phyloP scores from a whole-genome alignment of 2,888 invertebrate species.

The Bombylius major region DNA sequence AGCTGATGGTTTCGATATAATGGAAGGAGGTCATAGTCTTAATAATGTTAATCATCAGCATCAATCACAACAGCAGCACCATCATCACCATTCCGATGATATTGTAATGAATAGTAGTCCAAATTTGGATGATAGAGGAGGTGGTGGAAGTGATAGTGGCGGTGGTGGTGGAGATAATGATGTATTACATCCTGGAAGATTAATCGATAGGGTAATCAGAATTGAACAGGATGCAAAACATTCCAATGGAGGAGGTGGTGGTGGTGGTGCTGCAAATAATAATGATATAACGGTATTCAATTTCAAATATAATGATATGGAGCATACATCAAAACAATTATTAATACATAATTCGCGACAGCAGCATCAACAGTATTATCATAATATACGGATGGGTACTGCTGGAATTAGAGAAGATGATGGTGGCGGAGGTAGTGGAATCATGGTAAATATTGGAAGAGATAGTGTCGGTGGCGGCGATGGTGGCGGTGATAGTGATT shows the following conservation, averaged over 20 bases:
- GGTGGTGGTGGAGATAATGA: conserved; percentile 3
- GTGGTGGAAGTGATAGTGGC: not conserved
- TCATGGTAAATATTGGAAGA: not conserved
- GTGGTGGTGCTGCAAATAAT: not conserved
- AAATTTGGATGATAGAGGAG: not conserved
- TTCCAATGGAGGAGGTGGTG: not conserved
- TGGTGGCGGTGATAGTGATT: not conserved
- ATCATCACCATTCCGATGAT: conserved; percentile 31
- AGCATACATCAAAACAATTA: not conserved
- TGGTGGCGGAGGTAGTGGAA: not conserved
- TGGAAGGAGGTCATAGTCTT: conserved; percentile 4
- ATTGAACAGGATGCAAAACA: not conserved
- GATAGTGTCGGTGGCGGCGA: too few species aligned
- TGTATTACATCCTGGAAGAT: not conserved
- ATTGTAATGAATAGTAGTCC: conserved; percentile 25
- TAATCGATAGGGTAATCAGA: too few species aligned
- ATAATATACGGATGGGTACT: too few species aligned
- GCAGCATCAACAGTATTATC: not conserved
- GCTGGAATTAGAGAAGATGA: not conserved
- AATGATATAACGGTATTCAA: not conserved
- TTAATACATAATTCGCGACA: conserved; percentile 1
- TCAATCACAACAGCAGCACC: conserved; percentile 21
- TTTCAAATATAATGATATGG: not conserved
- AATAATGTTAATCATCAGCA: conserved; percentile 19
- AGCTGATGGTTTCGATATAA: conserved; percentile 3